A percentile compares a stretch with the other conserved stretches of the same genome.
Evolutionary conservation across 2,888 invertebrate genomes (phyloP).

Genomic region (Margaritifera margaritifera): DNA sequence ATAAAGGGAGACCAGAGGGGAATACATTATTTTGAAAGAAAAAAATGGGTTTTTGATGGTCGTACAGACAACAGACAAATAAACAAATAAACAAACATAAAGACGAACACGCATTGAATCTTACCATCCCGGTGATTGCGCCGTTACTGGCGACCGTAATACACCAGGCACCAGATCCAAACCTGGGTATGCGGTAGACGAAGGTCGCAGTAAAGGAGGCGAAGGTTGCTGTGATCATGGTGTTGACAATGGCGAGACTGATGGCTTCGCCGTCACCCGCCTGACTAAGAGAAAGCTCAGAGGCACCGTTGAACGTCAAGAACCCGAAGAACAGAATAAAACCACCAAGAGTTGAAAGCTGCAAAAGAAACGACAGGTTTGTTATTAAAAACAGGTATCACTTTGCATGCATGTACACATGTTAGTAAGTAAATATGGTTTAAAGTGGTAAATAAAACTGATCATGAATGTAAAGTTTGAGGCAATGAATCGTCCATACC

Average conservation of each 20-base stretch:
- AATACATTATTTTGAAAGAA: too few species aligned
- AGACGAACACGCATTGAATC: slow-evolving; percentile 2
- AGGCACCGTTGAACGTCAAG: slow-evolving; percentile 77
- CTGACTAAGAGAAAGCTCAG: slow-evolving; percentile 72
- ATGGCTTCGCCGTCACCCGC: slow-evolving; percentile 73
- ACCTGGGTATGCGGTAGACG: slow-evolving; percentile 48
- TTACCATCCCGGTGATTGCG: slow-evolving; percentile 74
- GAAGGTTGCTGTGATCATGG: slow-evolving; percentile 74
- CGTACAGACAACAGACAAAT: too few species aligned
- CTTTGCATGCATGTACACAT: too few species aligned
- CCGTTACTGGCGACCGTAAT: slow-evolving; percentile 75
- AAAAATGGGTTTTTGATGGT: too few species aligned
- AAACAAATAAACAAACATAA: background rate
- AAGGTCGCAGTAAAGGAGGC: slow-evolving; percentile 73
- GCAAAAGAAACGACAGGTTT: slow-evolving; percentile 4
- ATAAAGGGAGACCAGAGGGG: too few species aligned
- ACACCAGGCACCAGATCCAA: slow-evolving; percentile 72
- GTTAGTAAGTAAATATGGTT: too few species aligned
- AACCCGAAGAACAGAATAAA: slow-evolving; percentile 76
- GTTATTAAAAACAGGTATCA: too few species aligned
- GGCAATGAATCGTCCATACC: too few species aligned
- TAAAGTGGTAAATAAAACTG: too few species aligned
- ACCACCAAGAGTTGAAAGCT: slow-evolving; percentile 76
- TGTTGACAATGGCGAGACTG: slow-evolving; percentile 74
- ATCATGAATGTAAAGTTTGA: too few species aligned